Conservation (phyloP, 2,797 vertebrate genomes). For the Nannoperca australis region DNA sequence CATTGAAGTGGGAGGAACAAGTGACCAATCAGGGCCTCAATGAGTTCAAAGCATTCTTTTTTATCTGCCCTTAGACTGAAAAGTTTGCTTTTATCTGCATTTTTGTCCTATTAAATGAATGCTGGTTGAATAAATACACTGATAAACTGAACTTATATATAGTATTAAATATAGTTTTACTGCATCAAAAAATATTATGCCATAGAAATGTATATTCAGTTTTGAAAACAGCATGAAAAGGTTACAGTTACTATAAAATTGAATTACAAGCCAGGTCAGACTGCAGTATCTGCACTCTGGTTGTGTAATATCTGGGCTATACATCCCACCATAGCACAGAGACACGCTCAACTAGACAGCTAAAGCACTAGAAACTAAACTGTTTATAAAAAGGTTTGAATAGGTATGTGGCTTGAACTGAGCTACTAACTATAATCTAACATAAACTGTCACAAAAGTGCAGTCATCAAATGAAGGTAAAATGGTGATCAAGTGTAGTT, state of each 20-base stretch:
- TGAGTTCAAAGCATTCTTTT: neutral
- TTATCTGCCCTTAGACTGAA: neutral
- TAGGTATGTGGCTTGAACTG: neutral
- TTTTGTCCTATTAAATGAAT: too few species aligned
- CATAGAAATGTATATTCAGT: neutral
- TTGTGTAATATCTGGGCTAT: too few species aligned
- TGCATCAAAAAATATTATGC: neutral
- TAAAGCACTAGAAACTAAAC: too few species aligned
- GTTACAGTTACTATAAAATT: neutral
- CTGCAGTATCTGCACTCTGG: neutral
- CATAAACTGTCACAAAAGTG: neutral
- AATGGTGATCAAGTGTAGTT: neutral
- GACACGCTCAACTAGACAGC: too few species aligned
- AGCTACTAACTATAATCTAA: neutral
- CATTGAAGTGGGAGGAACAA: neutral
- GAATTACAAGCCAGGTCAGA: neutral
- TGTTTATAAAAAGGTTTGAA: neutral
- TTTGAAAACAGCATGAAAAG: neutral
- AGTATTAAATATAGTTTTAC: neutral
- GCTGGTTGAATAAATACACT: neutral
- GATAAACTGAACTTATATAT: neutral
- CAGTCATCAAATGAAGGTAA: neutral
- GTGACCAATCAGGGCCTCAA: neutral
- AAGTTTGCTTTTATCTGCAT: neutral
- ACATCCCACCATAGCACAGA: too few species aligned